Evolutionary conservation across 2,888 invertebrate species (phyloP), one percentile per base, ranked within the genome.

Genomic region (Cyaniris semiargus): DNA sequence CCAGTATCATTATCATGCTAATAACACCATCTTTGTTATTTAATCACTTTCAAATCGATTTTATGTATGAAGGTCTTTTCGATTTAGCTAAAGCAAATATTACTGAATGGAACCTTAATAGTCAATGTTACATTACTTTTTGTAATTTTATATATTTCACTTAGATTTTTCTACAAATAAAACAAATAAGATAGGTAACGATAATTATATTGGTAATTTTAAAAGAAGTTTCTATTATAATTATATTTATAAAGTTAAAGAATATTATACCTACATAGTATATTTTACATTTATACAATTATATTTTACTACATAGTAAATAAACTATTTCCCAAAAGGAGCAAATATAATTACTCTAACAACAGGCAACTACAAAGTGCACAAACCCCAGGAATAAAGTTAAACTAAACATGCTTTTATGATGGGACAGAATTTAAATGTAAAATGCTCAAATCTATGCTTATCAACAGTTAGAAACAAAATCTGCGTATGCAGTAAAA

Each of bases 21-120:
- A 13, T 21, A 10, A 23, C 21, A 66, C 27, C 10, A 27, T 15
- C 27, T 15, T 27, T 66, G 66, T 27, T 27, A 66, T 66, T 6
- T 27, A 66, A 66, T 66, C 66, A 13, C 60, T 60, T 60, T 60
- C 60, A 23, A 13, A 60, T 60, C 27, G 66, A 66, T 66, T 27
- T 66, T 66, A 15, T 27, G 66, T 66, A 66, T 66, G 27, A 27
- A 66, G 23, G 66, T 66, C 13, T 66, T 66, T 27, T 66, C 15
- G 66, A 27, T 66, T 66, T 15, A 66, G 66, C 27, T 15, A 66
- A 66, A 66, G 4, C 7, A 15, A 66, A 66, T 66, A 66, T 27
- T n/a, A n/a, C n/a, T 66, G 27, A 27, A 27, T 27, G 27, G 66
- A 5, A 27, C 23, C 7, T 18, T n/a, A 5, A 66, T 66, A 66